Percentiles rank a stretch among this genome's conserved stretches.
phyloP scores from a whole-genome alignment of 2,888 invertebrate species.

The Hedya salicella region DNA sequence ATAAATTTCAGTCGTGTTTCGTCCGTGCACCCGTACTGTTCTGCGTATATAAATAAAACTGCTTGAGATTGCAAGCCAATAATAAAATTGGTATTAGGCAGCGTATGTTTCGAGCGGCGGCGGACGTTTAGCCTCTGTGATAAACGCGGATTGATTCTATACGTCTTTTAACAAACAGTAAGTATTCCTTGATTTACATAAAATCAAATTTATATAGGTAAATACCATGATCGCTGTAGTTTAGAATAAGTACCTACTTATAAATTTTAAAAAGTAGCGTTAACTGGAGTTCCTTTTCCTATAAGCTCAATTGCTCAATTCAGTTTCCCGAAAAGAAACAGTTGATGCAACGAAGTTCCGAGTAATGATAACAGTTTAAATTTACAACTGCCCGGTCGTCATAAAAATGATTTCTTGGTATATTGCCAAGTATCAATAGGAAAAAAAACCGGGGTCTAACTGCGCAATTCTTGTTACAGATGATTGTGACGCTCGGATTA shows the following conservation, averaged over 20 bases:
- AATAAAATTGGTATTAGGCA: slow-evolving; percentile 49
- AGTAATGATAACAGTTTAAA: background rate
- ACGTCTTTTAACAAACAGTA: slow-evolving; percentile 12
- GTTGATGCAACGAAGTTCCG: slow-evolving; percentile 1
- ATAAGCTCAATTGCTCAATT: background rate
- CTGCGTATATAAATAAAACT: slow-evolving; percentile 72
- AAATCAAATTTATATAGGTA: background rate
- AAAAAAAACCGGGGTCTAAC: slow-evolving; percentile 69
- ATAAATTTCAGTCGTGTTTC: slow-evolving; percentile 76
- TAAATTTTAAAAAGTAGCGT: background rate
- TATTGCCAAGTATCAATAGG: slow-evolving; percentile 74
- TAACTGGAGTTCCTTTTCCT: background rate
- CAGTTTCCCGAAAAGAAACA: background rate
- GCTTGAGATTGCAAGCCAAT: slow-evolving; percentile 52
- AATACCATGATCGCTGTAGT: too few relatives aligned
- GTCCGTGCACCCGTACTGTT: slow-evolving; percentile 67
- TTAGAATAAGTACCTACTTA: too few relatives aligned
- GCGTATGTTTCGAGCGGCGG: slow-evolving; percentile 33
- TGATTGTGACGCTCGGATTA: slow-evolving; percentile 51
- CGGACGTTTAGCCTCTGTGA: slow-evolving; percentile 35
- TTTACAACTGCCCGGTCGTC: slow-evolving; percentile 6
- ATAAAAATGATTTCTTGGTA: slow-evolving; percentile 71
- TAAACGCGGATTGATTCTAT: slow-evolving; percentile 20
- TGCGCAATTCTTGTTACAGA: slow-evolving; percentile 69
- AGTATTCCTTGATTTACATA: slow-evolving; percentile 1